Evolutionary conservation across 2,888 invertebrate genomes (phyloP).

Genomic region (Chymomyza procnemis): DNA sequence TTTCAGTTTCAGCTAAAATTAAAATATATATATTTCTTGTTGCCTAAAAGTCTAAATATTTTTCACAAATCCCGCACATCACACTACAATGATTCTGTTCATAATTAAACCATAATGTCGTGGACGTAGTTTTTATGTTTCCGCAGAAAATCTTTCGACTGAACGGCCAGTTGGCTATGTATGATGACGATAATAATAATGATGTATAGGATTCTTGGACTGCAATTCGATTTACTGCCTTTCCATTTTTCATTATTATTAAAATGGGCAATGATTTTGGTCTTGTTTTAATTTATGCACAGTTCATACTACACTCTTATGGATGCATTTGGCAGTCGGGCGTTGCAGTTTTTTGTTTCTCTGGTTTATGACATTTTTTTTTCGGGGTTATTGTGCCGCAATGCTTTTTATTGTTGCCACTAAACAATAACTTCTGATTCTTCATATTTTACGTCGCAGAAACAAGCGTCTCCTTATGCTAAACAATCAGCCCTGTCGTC

Average conservation of each 20-base stretch:
- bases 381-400: neutral
- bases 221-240: slow-evolving; percentile 70
- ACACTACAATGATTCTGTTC: neutral
- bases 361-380: neutral
- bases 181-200: neutral
- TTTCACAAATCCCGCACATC: neutral
- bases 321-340: slow-evolving; percentile 71
- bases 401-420: slow-evolving; percentile 58
- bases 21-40: neutral
- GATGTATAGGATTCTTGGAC: slow-evolving; percentile 36
- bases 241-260: slow-evolving; percentile 66
- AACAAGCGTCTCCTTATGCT: slow-evolving; percentile 27
- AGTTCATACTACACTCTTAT: slow-evolving; percentile 34
- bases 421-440: slow-evolving; percentile 70
- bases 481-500: slow-evolving; percentile 2
- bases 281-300: slow-evolving; percentile 29
- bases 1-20: too few relatives aligned
- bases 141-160: slow-evolving; percentile 64
- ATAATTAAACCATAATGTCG: slow-evolving; percentile 25
- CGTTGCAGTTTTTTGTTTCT: slow-evolving; percentile 53
- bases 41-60: neutral
- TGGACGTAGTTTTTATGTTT: slow-evolving; percentile 36
- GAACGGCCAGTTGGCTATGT: slow-evolving; percentile 26
- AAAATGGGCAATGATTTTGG: slow-evolving; percentile 44
- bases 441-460: slow-evolving; percentile 50